Percentiles rank a stretch among this genome's conserved stretches.
These are phyloP conservation scores for Nymphalis urticae DNA, from an alignment of 2,888 invertebrate species.

Conservation along the genomic window DNA sequence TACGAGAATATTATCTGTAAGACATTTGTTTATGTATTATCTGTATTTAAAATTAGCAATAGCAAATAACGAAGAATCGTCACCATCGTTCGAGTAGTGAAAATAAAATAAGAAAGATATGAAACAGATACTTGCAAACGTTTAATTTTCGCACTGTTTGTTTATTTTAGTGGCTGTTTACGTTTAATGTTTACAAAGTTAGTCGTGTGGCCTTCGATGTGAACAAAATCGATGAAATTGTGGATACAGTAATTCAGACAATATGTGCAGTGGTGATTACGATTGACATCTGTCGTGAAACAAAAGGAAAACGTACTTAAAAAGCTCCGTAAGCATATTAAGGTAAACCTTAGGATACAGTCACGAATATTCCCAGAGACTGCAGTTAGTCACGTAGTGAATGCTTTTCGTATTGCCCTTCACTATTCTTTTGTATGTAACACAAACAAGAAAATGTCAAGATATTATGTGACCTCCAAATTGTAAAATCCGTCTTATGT, in stretches of 20 bases:
- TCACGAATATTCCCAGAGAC: constrained; percentile 23
- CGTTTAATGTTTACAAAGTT: constrained; percentile 44
- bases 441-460: constrained; percentile 72
- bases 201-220: constrained; percentile 52
- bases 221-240: constrained; percentile 60
- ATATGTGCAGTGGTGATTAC: constrained; percentile 78
- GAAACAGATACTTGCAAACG: constrained; percentile 32
- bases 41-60: constrained; percentile 23
- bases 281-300: constrained; percentile 73
- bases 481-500: constrained; percentile 49
- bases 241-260: constrained; percentile 60
- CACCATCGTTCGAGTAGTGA: constrained; percentile 36
- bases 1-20: background rate
- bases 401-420: constrained; percentile 54
- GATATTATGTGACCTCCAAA: constrained; percentile 68
- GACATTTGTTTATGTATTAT: constrained; percentile 3
- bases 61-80: constrained; percentile 41
- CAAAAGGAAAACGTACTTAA: constrained; percentile 68
- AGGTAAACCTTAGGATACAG: constrained; percentile 53
- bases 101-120: constrained; percentile 51
- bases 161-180: constrained; percentile 47
- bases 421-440: constrained; percentile 49
- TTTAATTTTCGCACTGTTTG: constrained; percentile 50
- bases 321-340: constrained; percentile 32
- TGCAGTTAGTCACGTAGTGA: constrained; percentile 25